Conservation (phyloP, 2,888 invertebrate genomes). For the Eilema sororculum region DNA sequence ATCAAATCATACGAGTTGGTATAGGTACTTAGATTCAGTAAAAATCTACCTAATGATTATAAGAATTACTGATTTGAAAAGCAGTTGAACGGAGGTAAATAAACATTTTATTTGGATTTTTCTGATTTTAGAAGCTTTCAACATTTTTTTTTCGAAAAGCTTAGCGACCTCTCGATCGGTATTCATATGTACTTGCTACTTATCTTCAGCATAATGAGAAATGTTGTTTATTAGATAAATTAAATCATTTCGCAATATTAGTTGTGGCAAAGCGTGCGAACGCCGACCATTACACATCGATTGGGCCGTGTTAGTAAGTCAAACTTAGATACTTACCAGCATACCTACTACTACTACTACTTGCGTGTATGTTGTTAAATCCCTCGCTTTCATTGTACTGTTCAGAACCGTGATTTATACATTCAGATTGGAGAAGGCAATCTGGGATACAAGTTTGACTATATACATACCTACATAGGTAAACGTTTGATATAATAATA, state of each 20-base stretch:
- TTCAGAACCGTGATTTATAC: constrained; percentile 73
- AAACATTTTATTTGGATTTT: not conserved
- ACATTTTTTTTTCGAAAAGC: too few species aligned
- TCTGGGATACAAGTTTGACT: constrained; percentile 51
- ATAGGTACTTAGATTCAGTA: not conserved
- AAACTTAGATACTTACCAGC: constrained; percentile 51
- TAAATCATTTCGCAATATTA: constrained; percentile 59
- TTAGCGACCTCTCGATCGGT: not conserved
- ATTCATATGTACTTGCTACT: not conserved
- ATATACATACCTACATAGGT: too few species aligned
- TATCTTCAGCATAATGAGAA: not conserved
- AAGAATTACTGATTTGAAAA: not conserved
- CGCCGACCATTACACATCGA: constrained; percentile 53
- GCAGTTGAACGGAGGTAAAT: not conserved
- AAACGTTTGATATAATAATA: not conserved
- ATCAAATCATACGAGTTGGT: not conserved
- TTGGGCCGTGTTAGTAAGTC: constrained; percentile 64
- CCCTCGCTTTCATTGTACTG: constrained; percentile 71
- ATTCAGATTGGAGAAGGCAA: constrained; percentile 69
- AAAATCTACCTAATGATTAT: not conserved
- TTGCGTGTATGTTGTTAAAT: constrained; percentile 63
- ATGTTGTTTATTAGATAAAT: constrained; percentile 40
- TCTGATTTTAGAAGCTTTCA: not conserved
- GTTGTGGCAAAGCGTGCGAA: constrained; percentile 51
- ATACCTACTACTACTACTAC: constrained; percentile 30